A percentile compares a stretch with the other conserved stretches of the same genome.
These are phyloP conservation scores for Pheosia gnoma DNA, from an alignment of 2,888 invertebrate genomes.

Conservation along the genomic window DNA sequence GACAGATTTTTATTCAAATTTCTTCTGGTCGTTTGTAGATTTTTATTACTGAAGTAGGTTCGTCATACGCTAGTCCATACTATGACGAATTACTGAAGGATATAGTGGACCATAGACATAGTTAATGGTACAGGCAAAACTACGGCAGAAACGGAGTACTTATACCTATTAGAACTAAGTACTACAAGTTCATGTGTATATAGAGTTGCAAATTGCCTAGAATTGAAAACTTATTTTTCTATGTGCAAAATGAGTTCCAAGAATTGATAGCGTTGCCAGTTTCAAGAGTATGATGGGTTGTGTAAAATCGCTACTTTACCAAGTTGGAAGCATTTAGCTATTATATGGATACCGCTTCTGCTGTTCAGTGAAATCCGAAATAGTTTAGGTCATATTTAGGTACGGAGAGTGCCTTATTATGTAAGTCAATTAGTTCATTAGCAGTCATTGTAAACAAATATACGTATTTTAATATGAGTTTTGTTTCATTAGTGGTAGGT, in stretches of 20 bases:
- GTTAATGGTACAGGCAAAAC: background rate
- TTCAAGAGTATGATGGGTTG: too few species aligned
- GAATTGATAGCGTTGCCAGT: background rate
- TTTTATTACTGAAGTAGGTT: constrained; percentile 10
- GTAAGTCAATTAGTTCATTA: constrained; percentile 62
- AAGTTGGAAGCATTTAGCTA: background rate
- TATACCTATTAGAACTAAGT: too few species aligned
- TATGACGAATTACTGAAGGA: background rate
- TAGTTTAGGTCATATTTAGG: constrained; percentile 45
- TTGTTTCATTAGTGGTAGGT: constrained; percentile 25
- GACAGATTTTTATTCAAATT: background rate
- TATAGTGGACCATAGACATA: background rate
- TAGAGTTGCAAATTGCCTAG: too few species aligned
- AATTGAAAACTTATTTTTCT: too few species aligned
- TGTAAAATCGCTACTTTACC: background rate
- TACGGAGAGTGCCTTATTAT: constrained; percentile 65
- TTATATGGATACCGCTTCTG: background rate
- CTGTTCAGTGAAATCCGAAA: background rate
- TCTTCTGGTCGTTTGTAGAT: background rate
- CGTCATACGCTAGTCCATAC: background rate
- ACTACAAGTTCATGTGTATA: too few species aligned
- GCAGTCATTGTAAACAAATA: constrained; percentile 69
- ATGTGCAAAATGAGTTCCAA: background rate
- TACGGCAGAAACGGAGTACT: background rate
- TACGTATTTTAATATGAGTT: constrained; percentile 62